A percentile compares a stretch with the other conserved stretches of the same genome.
phyloP scores from a whole-genome alignment of 2,888 invertebrate genomes.

The Euphydryas editha region DNA sequence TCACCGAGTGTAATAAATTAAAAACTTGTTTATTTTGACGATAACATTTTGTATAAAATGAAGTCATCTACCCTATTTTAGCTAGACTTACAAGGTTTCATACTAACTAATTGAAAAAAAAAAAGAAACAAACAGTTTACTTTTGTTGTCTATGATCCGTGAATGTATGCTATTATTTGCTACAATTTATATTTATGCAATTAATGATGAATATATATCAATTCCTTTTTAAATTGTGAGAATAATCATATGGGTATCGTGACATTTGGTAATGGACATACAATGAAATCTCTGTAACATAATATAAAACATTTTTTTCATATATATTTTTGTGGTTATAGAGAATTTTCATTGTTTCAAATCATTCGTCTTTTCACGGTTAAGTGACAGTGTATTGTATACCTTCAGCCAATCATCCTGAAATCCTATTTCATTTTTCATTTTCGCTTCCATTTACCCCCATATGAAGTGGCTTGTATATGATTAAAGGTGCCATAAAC shows the following conservation, averaged over 20 bases:
- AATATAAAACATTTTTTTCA: neutral
- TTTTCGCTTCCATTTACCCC: constrained; percentile 25
- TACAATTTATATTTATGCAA: neutral
- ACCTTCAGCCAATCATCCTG: constrained; percentile 36
- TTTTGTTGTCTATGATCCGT: neutral
- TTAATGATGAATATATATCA: neutral
- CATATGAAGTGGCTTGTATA: neutral
- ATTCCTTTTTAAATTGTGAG: neutral
- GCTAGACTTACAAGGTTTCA: neutral
- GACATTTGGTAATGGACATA: constrained; percentile 32
- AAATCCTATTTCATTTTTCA: constrained; percentile 35
- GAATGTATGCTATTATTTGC: no score
- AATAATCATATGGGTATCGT: constrained; percentile 78
- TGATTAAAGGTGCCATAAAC: neutral
- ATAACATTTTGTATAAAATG: neutral
- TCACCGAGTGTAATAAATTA: no score
- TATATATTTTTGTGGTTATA: constrained; percentile 3
- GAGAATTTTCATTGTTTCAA: constrained; percentile 20
- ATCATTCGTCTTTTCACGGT: constrained; percentile 34
- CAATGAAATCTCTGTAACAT: constrained; percentile 16
- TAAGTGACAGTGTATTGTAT: constrained; percentile 42
- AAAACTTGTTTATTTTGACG: no score
- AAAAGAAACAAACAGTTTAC: no score
- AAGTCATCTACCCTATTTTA: neutral
- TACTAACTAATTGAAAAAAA: neutral